A percentile compares a stretch with the other conserved stretches of the same genome.
Evolutionary conservation across 1,140 invertebrate genomes (phyloP).

Genomic region (Drosophila neocordata): DNA sequence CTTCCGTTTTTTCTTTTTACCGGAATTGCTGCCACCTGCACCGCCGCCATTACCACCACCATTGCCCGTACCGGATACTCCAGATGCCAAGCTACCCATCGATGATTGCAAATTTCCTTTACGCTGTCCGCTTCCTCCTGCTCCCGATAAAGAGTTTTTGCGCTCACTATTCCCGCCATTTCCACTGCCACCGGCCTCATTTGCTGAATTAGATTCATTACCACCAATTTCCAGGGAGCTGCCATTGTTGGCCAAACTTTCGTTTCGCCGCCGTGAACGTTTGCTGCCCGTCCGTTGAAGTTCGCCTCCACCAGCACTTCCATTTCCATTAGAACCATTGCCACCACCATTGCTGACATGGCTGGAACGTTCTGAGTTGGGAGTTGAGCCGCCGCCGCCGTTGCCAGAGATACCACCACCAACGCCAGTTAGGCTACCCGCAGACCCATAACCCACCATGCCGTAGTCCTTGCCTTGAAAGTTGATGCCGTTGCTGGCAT

Average conservation of each 20-base stretch:
- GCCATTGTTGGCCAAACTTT: constrained; percentile 59
- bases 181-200: constrained; percentile 68
- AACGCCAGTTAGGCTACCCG: constrained; percentile 10
- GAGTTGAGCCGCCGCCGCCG: constrained; percentile 61
- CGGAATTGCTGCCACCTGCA: constrained; percentile 55
- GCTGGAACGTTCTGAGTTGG: constrained; percentile 72
- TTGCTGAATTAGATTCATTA: constrained; percentile 79
- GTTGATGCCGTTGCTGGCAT: constrained; percentile 27
- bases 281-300: constrained; percentile 66
- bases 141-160: constrained; percentile 25
- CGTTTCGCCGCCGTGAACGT: constrained; percentile 72
- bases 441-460: constrained; percentile 33
- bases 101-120: constrained; percentile 47
- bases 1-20: constrained; percentile 92
- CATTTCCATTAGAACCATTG: constrained; percentile 46
- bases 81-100: constrained; percentile 25
- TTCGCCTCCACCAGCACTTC: constrained; percentile 41
- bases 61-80: constrained; percentile 24
- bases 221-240: constrained; percentile 70
- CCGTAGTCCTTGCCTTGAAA: constrained; percentile 47
- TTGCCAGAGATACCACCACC: constrained; percentile 41
- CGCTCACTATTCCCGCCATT: constrained; percentile 42
- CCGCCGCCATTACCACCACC: constrained; percentile 26
- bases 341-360: constrained; percentile 53
- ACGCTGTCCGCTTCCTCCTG: constrained; percentile 41